These are phyloP conservation scores for Nothoprocta perdicaria DNA, from an alignment of 2,113 vertebrate genomes.

Conservation along the genomic window DNA sequence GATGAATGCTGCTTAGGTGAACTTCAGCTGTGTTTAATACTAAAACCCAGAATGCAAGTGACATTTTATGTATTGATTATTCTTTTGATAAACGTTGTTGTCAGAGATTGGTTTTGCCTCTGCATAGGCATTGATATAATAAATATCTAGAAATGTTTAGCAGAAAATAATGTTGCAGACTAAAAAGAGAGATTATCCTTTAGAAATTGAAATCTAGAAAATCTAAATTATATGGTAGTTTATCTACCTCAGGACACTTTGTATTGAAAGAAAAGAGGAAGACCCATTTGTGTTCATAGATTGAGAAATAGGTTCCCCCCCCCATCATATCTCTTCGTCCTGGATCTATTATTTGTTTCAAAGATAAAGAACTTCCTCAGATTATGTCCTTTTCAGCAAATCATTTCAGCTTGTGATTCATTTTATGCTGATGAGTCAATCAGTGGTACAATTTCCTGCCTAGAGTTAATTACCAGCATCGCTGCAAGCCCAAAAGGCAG, in stretches of 20 bases:
- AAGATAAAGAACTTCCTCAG: slow-evolving; percentile 50
- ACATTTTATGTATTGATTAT: slow-evolving; percentile 12
- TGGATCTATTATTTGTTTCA: slow-evolving; percentile 18
- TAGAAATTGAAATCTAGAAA: too few relatives aligned
- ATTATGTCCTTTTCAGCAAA: background rate
- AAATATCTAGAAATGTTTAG: slow-evolving; percentile 19
- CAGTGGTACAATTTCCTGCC: background rate
- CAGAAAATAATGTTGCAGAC: background rate
- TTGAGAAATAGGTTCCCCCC: background rate
- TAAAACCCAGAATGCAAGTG: background rate
- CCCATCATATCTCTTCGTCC: background rate
- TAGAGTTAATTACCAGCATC: background rate
- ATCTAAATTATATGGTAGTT: too few relatives aligned
- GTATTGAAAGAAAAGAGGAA: background rate
- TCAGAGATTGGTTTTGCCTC: slow-evolving; percentile 24
- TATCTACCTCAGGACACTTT: background rate
- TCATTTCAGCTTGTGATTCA: background rate
- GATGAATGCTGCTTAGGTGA: background rate
- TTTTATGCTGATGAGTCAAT: background rate
- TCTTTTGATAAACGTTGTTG: slow-evolving; percentile 19
- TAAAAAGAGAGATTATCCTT: background rate
- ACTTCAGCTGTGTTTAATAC: background rate
- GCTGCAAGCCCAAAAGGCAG: slow-evolving; percentile 15
- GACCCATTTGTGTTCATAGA: background rate
- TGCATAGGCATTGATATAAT: background rate